These are phyloP conservation scores for Volucella zonaria DNA, from an alignment of 2,888 invertebrate genomes.

Conservation along the genomic window DNA sequence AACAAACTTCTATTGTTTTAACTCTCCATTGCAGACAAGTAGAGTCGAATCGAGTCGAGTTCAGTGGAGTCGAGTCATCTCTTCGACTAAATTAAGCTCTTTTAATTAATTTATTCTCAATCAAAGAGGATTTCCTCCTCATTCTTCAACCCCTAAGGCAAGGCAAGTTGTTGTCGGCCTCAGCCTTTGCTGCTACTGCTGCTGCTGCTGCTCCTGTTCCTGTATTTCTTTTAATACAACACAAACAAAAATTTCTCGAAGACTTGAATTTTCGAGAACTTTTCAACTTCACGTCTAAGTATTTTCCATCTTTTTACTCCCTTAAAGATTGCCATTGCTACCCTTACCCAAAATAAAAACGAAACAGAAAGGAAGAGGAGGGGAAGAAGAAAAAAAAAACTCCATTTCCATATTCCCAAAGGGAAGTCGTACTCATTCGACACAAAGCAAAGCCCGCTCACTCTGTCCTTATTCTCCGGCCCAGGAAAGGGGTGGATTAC, in stretches of 20 bases:
- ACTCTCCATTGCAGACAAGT: conserved; percentile 27
- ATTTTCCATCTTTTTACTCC: conserved; percentile 30
- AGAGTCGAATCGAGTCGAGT: background rate
- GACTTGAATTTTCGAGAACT: conserved; percentile 45
- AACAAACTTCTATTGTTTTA: conserved; percentile 29
- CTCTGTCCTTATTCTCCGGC: conserved; percentile 10
- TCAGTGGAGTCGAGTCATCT: background rate
- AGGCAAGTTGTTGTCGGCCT: no score
- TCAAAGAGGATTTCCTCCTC: conserved; percentile 61
- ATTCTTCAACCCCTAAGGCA: conserved; percentile 16
- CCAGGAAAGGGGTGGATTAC: conserved; percentile 65
- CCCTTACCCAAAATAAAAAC: background rate
- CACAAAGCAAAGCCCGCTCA: background rate
- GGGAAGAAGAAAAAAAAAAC: background rate
- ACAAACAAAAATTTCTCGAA: conserved; percentile 30
- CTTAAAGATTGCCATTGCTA: conserved; percentile 17
- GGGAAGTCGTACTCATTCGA: background rate
- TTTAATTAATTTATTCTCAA: conserved; percentile 73
- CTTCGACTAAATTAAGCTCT: conserved; percentile 62
- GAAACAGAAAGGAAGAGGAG: background rate
- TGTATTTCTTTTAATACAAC: background rate
- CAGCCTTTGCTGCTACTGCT: no score
- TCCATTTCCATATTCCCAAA: conserved; percentile 47
- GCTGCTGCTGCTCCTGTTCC: no score
- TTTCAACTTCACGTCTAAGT: conserved; percentile 48